These are phyloP conservation scores for Nothocercus nigrocapillus DNA, from an alignment of 2,113 vertebrate genomes.

Conservation along the genomic window DNA sequence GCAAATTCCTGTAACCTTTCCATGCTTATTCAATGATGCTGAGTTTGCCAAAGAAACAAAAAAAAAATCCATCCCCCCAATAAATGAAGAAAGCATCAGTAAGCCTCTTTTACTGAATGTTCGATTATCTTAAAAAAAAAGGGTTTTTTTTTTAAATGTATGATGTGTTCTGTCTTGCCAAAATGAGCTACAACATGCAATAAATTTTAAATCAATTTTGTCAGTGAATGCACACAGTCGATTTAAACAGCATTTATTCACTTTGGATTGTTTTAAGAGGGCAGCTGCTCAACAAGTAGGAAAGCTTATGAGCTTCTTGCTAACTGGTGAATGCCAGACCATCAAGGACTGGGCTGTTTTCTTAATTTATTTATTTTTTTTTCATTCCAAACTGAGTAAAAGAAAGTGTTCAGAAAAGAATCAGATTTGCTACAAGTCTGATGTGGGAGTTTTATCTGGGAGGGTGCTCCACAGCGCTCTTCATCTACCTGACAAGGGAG, in stretches of 20 bases:
- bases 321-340: not conserved
- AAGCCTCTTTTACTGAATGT: constrained; percentile 8
- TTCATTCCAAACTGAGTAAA: not conserved
- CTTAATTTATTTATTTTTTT: too few relatives aligned
- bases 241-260: constrained; percentile 33
- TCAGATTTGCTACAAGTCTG: not conserved
- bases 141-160: constrained; percentile 44
- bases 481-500: not conserved
- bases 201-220: constrained; percentile 69
- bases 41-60: not conserved
- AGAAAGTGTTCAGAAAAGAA: not conserved
- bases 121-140: constrained; percentile 58
- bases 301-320: not conserved
- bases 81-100: not conserved
- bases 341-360: not conserved
- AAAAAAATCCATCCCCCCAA: not conserved
- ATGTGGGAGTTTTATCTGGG: not conserved
- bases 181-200: not conserved
- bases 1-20: not conserved
- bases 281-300: not conserved
- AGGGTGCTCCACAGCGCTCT: not conserved
- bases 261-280: not conserved
- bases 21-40: not conserved
- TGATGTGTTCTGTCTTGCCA: constrained; percentile 37
- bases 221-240: constrained; percentile 5